A percentile compares a stretch with the other conserved stretches of the same genome.
Conservation (phyloP, 2,888 invertebrate genomes). For the Abrostola triplasia region DNA sequence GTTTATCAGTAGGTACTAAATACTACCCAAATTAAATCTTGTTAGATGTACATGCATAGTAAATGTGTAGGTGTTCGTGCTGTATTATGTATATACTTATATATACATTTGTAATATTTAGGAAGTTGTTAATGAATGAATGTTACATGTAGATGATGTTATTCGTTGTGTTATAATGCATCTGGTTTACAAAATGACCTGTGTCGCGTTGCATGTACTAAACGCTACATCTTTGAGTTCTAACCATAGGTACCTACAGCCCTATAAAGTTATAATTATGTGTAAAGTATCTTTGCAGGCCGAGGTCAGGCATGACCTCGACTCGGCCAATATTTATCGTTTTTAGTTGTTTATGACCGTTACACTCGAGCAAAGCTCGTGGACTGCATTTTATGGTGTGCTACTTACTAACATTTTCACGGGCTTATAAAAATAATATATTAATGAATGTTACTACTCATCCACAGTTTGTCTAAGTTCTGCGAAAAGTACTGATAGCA, state of each 20-base stretch:
- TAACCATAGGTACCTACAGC: neutral
- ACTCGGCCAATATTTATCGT: constrained; percentile 13
- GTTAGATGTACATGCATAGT: constrained; percentile 33
- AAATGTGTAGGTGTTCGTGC: constrained; percentile 47
- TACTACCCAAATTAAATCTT: constrained; percentile 8
- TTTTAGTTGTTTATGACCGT: constrained; percentile 10
- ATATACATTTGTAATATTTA: constrained; percentile 13
- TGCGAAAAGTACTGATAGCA: neutral
- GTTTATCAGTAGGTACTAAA: constrained; percentile 12
- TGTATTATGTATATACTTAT: constrained; percentile 26
- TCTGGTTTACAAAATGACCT: constrained; percentile 31
- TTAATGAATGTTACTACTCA: too few relatives aligned
- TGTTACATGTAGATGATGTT: constrained; percentile 46
- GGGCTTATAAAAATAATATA: neutral
- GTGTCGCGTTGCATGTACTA: constrained; percentile 52
- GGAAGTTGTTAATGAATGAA: constrained; percentile 26
- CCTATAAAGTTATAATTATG: too few relatives aligned
- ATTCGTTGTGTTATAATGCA: constrained; percentile 43
- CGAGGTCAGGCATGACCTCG: constrained; percentile 31
- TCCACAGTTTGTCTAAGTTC: too few relatives aligned
- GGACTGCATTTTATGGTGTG: too few relatives aligned
- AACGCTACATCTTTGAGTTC: constrained; percentile 25
- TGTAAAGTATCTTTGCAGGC: constrained; percentile 19
- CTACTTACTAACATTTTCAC: neutral
- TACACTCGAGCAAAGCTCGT: too few relatives aligned